phyloP scores from a whole-genome alignment of 2,888 invertebrate species.

The Platypus cylindrus region DNA sequence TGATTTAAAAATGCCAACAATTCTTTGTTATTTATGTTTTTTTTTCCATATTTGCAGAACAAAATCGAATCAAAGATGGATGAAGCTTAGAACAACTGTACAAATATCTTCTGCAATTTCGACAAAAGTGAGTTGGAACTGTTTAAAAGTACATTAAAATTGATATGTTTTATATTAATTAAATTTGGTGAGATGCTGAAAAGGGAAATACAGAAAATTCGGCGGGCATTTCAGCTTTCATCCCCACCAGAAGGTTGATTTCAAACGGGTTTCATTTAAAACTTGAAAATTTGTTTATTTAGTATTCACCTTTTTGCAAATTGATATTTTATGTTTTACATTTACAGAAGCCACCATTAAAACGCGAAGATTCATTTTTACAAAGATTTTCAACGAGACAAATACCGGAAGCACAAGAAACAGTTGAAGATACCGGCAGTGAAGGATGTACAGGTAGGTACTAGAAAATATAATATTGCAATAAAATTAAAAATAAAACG shows the following conservation, averaged over 20 bases:
- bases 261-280: too few species aligned
- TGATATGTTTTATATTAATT: too few species aligned
- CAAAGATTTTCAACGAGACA: conserved; percentile 89
- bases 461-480: background rate
- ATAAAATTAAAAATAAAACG: conserved; percentile 2
- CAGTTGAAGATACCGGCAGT: conserved; percentile 54
- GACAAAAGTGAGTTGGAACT: conserved; percentile 42
- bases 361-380: conserved; percentile 85
- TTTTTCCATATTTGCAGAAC: conserved; percentile 50
- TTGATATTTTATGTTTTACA: too few species aligned
- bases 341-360: conserved; percentile 65
- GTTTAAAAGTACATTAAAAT: too few species aligned
- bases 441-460: conserved; percentile 31
- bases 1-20: too few species aligned
- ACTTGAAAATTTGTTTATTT: too few species aligned
- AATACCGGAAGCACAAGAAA: conserved; percentile 75
- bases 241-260: too few species aligned
- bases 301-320: too few species aligned
- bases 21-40: too few species aligned
- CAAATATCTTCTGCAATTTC: conserved; percentile 83
- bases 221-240: too few species aligned
- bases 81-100: conserved; percentile 88
- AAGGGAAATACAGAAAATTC: too few species aligned
- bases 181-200: too few species aligned
- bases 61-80: conserved; percentile 90